These are phyloP conservation scores for Gambelia wislizenii DNA, from an alignment of 2,797 vertebrate species.

Conservation along the genomic window DNA sequence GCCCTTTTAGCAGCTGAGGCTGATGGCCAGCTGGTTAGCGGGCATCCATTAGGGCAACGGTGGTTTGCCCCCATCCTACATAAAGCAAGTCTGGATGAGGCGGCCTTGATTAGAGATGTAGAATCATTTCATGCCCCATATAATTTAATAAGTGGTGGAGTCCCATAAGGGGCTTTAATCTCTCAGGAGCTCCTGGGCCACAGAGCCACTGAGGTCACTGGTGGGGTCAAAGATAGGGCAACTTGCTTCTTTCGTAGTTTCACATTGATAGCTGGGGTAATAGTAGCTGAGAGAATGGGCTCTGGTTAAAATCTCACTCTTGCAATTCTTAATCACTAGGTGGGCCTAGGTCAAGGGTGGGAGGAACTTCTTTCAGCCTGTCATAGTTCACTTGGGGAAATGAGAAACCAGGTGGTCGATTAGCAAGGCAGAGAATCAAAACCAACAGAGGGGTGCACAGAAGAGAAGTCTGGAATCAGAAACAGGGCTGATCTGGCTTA, in stretches of 20 bases:
- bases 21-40: neutral
- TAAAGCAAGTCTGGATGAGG: neutral
- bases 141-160: slow-evolving; percentile 2
- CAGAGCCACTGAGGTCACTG: neutral
- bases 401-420: too few relatives aligned
- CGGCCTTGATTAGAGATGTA: neutral
- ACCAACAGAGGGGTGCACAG: too few relatives aligned
- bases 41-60: accelerated
- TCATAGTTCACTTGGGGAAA: too few relatives aligned
- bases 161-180: neutral
- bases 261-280: neutral
- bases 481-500: too few relatives aligned
- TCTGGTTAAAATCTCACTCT: neutral
- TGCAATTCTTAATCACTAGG: neutral
- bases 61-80: neutral
- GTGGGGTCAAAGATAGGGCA: neutral
- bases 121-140: neutral
- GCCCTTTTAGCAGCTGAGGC: slow-evolving; percentile 48
- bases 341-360: neutral
- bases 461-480: too few relatives aligned
- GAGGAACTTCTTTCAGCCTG: neutral
- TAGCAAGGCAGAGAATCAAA: too few relatives aligned
- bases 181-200: neutral
- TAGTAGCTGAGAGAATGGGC: neutral
- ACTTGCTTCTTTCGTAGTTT: neutral